Evolutionary conservation across 2,797 vertebrate species (phyloP), one percentile per base, ranked within the genome.

Genomic region (Limnodromus scolopaceus): DNA sequence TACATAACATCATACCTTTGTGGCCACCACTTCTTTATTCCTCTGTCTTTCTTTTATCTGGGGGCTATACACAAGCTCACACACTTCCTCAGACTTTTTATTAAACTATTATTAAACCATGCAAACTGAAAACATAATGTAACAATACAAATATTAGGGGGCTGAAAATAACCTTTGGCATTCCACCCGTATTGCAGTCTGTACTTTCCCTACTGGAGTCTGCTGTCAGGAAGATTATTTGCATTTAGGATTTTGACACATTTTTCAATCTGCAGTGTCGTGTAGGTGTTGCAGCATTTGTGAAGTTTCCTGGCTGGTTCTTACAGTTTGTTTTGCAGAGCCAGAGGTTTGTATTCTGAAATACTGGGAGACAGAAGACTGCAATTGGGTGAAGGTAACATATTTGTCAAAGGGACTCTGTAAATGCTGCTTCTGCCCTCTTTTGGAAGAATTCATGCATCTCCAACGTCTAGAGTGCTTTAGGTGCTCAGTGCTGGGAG

Each of bases 401-500:
- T 48, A 81, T 85, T 93, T 64, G 16, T 95, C 66, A 94, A 68
- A 78, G 64, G 93, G 88, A 95, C 77, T 95, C 94, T 90, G 72
- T 94, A 95, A 97, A 96, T 97, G 95, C 96, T 97, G 95, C 97
- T 97, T 97, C 96, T 97, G 96, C 97, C 97, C 96, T 97, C 97
- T 97, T 93, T 97, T 97, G 97, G 96, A 96, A 96, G 92, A 96
- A 96, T 89, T 88, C 15, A 79, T 93, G 64, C 79, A 97, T 92
- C 91, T 97, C 80, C 45, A 72, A 93, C 8, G 39, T 70, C 75
- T 79, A 69, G 41, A 86, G 39, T 14, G 24, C 30, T 89, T 84
- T 76, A 90, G 91, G 88, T 74, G 53, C 63, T 90, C 60, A 60
- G 54, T 0, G 2, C 36, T 23, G 14, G 39, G 61, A 91, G 71